Base-by-base conservation (phyloP, 2,797 vertebrate species). In the Tachyglossus aculeatus region DNA sequence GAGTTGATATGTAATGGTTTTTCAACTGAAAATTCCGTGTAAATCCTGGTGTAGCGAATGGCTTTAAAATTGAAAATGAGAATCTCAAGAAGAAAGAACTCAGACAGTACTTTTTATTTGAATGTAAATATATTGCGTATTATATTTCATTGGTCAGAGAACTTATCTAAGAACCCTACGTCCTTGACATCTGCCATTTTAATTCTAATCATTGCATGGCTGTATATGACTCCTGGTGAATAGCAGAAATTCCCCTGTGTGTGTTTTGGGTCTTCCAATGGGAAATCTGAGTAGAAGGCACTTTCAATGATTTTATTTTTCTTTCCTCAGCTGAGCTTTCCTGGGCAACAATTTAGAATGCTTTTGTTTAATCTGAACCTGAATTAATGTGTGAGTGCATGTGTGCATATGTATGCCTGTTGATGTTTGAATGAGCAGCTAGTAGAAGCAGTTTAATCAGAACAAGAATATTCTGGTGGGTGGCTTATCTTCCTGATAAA, bases 101-200 rank as follows among this genome's bases (percentile, higher is more conserved):
- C 51, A 61, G 45, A 71, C 55, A 68, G 33, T 56, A 64, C 33
- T 56, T 69, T 67, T 67, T 43, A 65, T 57, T 56, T 70, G 47
- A 77, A 65, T 54, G 44, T 63, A 79, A 77, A 72, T 73, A 77
- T 79, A 74, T 68, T 54, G 61, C 29, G 25, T 78, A 21, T 77
- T 57, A 18, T 41, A 57, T n/a, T 57, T 19, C 29, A 16, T 6
- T 34, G 45, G 53, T 71, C 65, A 54, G 44, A 68, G 74, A 44
- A 67, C 53, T 24, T 72, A 51, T 65, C 54, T 70, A 47, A 59
- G 53, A 47, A 29, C 29, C 38, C 44, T 15, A 41, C 39, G 10
- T 50, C 57, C 40, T 64, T 69, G 51, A 54, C 52, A 41, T 66
- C 58, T 58, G 58, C 41, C 62, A 43, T 40, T 76, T 71, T 71